phyloP scores from a whole-genome alignment of 1,140 invertebrate genomes.

The Anagrus nilaparvatae region DNA sequence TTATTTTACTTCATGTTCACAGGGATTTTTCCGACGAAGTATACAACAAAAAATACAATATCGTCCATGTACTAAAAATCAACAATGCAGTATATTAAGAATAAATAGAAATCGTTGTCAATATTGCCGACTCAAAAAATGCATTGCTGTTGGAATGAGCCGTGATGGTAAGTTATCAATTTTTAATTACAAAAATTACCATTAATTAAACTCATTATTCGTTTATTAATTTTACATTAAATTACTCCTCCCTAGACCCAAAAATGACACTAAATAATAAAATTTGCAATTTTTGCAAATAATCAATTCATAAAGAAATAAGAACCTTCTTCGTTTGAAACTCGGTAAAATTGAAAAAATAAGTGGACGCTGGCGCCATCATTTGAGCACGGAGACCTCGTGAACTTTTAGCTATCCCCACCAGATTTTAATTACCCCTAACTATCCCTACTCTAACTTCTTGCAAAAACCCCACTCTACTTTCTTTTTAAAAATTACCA shows the following conservation, averaged over 20 bases:
- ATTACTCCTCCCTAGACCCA: no score
- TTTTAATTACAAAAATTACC: no score
- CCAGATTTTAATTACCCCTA: no score
- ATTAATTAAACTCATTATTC: no score
- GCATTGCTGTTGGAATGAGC: conserved; percentile 96
- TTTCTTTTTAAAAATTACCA: no score
- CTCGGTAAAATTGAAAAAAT: no score
- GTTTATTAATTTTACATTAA: no score
- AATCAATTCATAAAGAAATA: no score
- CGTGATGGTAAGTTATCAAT: conserved; percentile 92
- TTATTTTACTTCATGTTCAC: conserved; percentile 36
- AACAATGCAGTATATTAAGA: conserved; percentile 91
- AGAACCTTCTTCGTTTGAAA: background rate
- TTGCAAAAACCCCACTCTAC: conserved; percentile 1
- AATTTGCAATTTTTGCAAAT: no score
- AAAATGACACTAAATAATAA: no score
- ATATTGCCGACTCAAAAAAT: conserved; percentile 95
- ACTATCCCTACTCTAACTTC: no score
- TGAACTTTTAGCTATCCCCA: conserved; percentile 18
- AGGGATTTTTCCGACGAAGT: conserved; percentile 77
- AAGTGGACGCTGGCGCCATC: background rate
- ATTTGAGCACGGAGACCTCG: conserved; percentile 22
- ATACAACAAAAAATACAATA: conserved; percentile 99
- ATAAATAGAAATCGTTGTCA: conserved; percentile 97
- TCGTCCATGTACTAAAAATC: conserved; percentile 93